phyloP scores from a whole-genome alignment of 2,113 vertebrate species.

The Podocnemis expansa region DNA sequence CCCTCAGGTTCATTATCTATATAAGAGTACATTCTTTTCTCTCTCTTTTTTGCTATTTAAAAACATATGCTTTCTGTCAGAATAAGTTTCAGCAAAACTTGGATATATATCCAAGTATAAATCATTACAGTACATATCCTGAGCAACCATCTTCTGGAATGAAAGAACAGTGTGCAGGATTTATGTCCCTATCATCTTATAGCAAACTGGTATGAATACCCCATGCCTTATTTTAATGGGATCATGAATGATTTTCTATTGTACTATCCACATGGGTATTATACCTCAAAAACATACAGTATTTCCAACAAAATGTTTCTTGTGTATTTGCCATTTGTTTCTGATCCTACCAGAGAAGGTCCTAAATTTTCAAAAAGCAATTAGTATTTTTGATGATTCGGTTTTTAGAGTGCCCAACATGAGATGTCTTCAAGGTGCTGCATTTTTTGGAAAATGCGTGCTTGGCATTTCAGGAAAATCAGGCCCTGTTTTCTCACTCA shows the following conservation, averaged over 20 bases:
- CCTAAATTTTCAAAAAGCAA: constrained; percentile 23
- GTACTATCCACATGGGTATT: background rate
- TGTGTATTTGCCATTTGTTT: background rate
- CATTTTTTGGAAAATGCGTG: background rate
- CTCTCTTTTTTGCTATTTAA: background rate
- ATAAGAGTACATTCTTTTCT: background rate
- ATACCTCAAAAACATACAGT: background rate
- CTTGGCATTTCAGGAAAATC: background rate
- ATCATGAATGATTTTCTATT: background rate
- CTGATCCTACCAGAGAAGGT: background rate
- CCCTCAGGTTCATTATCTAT: background rate
- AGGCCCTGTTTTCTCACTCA: background rate
- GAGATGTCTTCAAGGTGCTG: background rate
- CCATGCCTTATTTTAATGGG: background rate
- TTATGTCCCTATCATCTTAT: background rate
- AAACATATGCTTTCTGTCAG: background rate
- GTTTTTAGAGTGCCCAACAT: constrained; percentile 5
- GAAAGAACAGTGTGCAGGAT: background rate
- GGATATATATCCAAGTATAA: background rate
- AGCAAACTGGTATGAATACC: background rate
- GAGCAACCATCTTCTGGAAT: background rate
- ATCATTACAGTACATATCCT: background rate
- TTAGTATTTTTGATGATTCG: background rate
- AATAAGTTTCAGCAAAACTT: background rate
- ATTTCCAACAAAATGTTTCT: constrained; percentile 21